These are phyloP conservation scores for Oncorhynchus masou DNA, from an alignment of 2,113 vertebrate species.

Conservation along the genomic window DNA sequence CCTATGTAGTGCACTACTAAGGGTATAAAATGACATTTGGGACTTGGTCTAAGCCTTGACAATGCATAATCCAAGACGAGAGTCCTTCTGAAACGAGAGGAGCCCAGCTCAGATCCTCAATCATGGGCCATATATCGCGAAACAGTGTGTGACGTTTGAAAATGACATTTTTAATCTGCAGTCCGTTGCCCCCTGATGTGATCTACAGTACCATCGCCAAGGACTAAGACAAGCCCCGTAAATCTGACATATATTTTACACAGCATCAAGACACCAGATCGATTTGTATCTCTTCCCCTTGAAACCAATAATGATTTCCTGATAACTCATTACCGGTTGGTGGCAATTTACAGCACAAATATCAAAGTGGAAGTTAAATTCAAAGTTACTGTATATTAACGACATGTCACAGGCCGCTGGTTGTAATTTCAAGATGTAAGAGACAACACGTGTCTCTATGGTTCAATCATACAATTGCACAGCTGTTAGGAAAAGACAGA, in stretches of 20 bases:
- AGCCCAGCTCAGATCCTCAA: conserved; percentile 13
- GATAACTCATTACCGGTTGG: conserved; percentile 6
- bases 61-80: too few relatives aligned
- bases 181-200: conserved; percentile 40
- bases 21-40: neutral
- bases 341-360: neutral
- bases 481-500: neutral
- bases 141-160: conserved; percentile 51
- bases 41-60: neutral
- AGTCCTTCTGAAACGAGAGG: neutral
- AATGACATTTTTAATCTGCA: conserved; percentile 70
- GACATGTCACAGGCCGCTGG: too few relatives aligned
- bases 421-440: neutral
- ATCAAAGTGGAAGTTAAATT: neutral
- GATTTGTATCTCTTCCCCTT: conserved; percentile 6
- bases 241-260: conserved; percentile 47
- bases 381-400: neutral
- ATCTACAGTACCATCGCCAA: conserved; percentile 51
- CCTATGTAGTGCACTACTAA: neutral
- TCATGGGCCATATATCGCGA: conserved; percentile 45
- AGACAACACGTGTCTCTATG: neutral
- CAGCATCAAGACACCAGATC: conserved; percentile 5
- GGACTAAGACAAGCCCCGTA: conserved; percentile 35
- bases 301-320: conserved; percentile 3
- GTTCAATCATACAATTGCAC: neutral